Evolutionary conservation across 2,113 vertebrate species (phyloP).

Genomic region (Dasyprocta punctata): DNA sequence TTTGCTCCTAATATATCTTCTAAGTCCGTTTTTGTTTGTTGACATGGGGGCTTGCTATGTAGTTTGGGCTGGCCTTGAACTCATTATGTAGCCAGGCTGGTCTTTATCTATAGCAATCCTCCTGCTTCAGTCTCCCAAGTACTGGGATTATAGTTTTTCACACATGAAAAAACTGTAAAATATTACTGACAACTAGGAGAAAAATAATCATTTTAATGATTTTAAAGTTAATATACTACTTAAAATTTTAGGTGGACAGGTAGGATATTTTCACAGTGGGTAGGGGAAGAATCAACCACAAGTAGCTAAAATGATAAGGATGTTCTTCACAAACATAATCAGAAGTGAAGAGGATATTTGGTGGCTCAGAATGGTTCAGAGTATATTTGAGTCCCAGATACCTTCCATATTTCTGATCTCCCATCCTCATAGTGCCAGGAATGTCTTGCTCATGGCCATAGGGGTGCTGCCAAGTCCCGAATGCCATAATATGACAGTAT

Average conservation of each 20-base stretch:
- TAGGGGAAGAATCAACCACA: neutral
- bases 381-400: neutral
- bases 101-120: neutral
- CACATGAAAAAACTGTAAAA: neutral
- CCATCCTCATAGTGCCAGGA: neutral
- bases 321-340: neutral
- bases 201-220: neutral
- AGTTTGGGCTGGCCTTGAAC: neutral
- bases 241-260: neutral
- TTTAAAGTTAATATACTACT: neutral
- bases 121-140: neutral
- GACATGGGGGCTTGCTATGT: neutral
- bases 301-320: neutral
- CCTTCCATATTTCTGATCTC: neutral
- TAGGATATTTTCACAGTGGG: neutral
- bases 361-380: neutral
- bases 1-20: neutral
- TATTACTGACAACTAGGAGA: neutral
- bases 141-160: neutral
- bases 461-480: neutral
- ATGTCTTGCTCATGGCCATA: neutral
- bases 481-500: neutral
- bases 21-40: neutral
- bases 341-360: neutral
- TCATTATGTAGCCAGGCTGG: neutral